Conservation (phyloP, 2,888 invertebrate species). For the Pasiphila rectangulata region DNA sequence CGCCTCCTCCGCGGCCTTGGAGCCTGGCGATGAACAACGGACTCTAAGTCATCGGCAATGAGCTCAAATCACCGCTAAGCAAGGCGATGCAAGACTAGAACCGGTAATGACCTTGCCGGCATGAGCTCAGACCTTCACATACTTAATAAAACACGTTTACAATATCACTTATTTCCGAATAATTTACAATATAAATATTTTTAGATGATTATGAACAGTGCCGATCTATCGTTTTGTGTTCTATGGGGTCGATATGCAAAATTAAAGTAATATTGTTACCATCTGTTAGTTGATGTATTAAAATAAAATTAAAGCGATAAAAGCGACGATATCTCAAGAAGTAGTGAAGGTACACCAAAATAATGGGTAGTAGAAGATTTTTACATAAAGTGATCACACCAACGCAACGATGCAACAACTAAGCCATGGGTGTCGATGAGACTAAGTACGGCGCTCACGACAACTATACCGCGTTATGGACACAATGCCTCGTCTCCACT, state of each 20-base stretch:
- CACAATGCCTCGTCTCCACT: constrained; percentile 54
- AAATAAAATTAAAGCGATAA: constrained; percentile 39
- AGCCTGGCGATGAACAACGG: constrained; percentile 40
- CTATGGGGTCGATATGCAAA: constrained; percentile 55
- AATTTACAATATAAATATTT: constrained; percentile 19
- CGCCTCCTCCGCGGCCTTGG: constrained; percentile 55
- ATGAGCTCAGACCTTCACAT: constrained; percentile 55
- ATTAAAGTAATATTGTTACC: constrained; percentile 51
- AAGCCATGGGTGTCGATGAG: constrained; percentile 74
- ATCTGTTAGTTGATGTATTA: constrained; percentile 65
- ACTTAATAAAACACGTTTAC: constrained; percentile 40
- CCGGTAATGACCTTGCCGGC: constrained; percentile 65
- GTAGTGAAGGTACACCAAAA: constrained; percentile 62
- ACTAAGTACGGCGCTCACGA: constrained; percentile 67
- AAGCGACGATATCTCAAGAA: constrained; percentile 56
- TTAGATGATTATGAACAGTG: constrained; percentile 54
- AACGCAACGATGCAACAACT: constrained; percentile 71
- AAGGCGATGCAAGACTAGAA: constrained; percentile 25
- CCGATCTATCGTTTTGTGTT: constrained; percentile 58
- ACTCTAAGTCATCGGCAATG: constrained; percentile 44
- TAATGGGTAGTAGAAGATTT: constrained; percentile 43
- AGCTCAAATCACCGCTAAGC: constrained; percentile 34
- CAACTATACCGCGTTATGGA: constrained; percentile 65
- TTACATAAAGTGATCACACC: constrained; percentile 55
- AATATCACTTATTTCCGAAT: constrained; percentile 28